Conservation (phyloP, 2,113 vertebrate genomes). For the Hipposideros armiger region DNA sequence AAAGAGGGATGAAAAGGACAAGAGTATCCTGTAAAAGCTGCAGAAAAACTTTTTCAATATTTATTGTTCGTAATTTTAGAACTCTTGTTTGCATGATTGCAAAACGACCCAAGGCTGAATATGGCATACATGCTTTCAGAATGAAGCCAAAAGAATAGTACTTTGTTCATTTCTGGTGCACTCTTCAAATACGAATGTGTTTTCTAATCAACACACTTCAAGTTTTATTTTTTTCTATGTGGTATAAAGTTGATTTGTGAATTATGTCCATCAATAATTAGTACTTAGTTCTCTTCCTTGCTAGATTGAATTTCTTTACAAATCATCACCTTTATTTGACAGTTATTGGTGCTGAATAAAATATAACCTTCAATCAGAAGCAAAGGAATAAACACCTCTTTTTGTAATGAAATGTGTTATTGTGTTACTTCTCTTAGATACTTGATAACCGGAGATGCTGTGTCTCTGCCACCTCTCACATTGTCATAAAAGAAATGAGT, state of each 20-base stretch:
- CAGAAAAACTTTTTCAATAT: neutral
- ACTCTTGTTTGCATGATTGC: neutral
- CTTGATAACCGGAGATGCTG: neutral
- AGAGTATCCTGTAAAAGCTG: neutral
- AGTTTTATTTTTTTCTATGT: neutral
- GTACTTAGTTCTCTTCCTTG: neutral
- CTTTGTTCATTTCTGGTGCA: conserved; percentile 10
- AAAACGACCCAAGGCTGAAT: neutral
- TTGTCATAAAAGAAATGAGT: neutral
- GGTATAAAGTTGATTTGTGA: neutral
- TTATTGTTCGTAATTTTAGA: conserved; percentile 48
- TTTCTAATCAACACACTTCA: neutral
- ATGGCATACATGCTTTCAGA: neutral
- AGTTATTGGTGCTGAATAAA: conserved; percentile 50
- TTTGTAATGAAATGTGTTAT: neutral
- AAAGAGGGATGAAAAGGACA: neutral
- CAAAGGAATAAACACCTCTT: neutral
- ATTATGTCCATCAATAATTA: conserved; percentile 40
- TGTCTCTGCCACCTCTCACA: neutral
- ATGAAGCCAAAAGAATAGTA: neutral
- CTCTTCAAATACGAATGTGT: neutral
- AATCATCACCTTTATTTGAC: neutral
- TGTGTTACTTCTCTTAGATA: conserved; percentile 6
- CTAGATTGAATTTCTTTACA: neutral
- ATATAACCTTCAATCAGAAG: conserved; percentile 2